Evolutionary conservation across 2,888 invertebrate species (phyloP).

Genomic region (Mesorhabditis belari): DNA sequence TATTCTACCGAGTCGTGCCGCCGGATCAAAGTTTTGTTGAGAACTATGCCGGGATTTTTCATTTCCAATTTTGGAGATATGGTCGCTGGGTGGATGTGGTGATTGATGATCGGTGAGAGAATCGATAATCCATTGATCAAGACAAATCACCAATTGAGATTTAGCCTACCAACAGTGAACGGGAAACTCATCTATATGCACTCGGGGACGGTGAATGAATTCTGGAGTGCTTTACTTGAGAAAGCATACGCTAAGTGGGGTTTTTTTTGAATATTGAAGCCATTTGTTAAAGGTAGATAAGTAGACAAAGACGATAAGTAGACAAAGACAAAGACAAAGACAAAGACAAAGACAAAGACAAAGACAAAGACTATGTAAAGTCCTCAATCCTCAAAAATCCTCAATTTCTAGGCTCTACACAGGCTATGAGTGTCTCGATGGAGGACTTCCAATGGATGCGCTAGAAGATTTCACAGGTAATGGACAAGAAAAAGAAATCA

Average conservation of each 20-base stretch:
- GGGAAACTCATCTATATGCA: conserved; percentile 76
- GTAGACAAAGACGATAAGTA: background rate
- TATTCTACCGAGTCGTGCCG: conserved; percentile 90
- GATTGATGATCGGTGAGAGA: conserved; percentile 75
- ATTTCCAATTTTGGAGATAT: conserved; percentile 74
- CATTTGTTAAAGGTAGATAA: background rate
- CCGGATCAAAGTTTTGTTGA: conserved; percentile 68
- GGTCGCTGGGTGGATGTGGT: conserved; percentile 69
- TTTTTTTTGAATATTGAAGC: background rate
- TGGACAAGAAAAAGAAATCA: no score
- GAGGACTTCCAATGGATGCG: conserved; percentile 92
- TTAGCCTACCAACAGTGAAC: conserved; percentile 71
- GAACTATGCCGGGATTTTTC: conserved; percentile 68
- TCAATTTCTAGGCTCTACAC: conserved; percentile 44
- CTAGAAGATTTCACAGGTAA: conserved; percentile 95
- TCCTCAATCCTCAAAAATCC: background rate
- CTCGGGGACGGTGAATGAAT: conserved; percentile 79
- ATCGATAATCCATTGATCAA: no score
- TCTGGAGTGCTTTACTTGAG: conserved; percentile 88
- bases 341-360: no score
- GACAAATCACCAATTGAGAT: conserved; percentile 72
- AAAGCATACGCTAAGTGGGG: conserved; percentile 81
- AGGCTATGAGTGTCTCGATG: conserved; percentile 87
- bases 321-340: no score
- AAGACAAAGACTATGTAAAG: no score